Evolutionary conservation across 2,113 vertebrate genomes (phyloP).

Genomic region (Rhineura floridana): DNA sequence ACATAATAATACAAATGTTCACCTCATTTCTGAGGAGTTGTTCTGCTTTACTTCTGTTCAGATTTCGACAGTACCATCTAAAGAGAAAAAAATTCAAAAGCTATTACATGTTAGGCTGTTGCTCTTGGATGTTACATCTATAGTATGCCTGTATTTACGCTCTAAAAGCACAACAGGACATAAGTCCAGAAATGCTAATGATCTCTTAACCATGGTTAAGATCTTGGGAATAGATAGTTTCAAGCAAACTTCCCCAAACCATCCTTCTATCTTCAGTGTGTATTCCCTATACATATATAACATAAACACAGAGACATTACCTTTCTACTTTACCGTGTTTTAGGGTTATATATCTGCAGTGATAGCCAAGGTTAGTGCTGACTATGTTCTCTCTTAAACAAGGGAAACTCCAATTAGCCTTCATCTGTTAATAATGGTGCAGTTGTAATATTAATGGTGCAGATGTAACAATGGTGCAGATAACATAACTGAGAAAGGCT

Average conservation of each 20-base stretch:
- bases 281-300: not conserved
- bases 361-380: not conserved
- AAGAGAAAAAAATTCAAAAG: conserved; percentile 16
- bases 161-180: not conserved
- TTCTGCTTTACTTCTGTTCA: conserved; percentile 91
- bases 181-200: not conserved
- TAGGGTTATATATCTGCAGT: not conserved
- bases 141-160: not conserved
- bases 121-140: not conserved
- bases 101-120: not conserved
- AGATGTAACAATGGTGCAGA: too few species aligned
- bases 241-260: not conserved
- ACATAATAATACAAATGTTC: conserved; percentile 34
- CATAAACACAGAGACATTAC: too few species aligned
- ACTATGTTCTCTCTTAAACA: not conserved
- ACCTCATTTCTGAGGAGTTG: conserved; percentile 90
- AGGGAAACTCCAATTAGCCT: not conserved
- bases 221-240: not conserved
- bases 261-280: not conserved
- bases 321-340: not conserved
- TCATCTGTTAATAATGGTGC: not conserved
- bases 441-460: too few species aligned
- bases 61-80: conserved; percentile 91
- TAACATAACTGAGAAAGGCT: too few species aligned
- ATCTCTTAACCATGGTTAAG: not conserved